phyloP scores from a whole-genome alignment of 2,888 invertebrate species.

The Norana najaformis region DNA sequence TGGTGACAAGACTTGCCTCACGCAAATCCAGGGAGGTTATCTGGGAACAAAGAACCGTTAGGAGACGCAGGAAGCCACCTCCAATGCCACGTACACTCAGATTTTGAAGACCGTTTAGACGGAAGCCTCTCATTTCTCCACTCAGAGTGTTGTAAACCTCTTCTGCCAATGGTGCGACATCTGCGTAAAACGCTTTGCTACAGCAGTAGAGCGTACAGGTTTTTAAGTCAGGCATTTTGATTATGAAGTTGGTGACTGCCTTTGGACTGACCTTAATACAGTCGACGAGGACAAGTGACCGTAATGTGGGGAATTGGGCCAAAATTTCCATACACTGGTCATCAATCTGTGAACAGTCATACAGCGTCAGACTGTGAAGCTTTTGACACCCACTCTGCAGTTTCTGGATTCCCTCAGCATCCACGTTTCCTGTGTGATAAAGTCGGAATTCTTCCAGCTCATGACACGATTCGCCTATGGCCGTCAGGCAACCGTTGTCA shows the following conservation, averaged over 20 bases:
- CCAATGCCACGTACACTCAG: conserved; percentile 39
- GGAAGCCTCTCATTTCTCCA: conserved; percentile 31
- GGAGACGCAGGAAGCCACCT: conserved; percentile 39
- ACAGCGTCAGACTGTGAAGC: conserved; percentile 29
- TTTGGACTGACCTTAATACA: conserved; percentile 33
- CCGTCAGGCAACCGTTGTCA: conserved; percentile 10
- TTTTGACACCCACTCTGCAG: background rate
- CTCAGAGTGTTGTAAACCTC: conserved; percentile 36
- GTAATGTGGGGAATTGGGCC: conserved; percentile 31
- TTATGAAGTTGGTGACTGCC: conserved; percentile 29
- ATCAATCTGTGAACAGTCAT: conserved; percentile 28
- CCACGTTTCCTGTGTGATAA: background rate
- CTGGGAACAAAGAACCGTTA: conserved; percentile 42
- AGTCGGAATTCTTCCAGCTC: conserved; percentile 19
- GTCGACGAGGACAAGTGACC: conserved; percentile 37
- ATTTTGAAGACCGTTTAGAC: conserved; percentile 35
- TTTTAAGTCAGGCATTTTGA: conserved; percentile 24
- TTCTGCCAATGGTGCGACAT: conserved; percentile 35
- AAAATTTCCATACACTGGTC: conserved; percentile 32
- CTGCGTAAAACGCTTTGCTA: conserved; percentile 31
- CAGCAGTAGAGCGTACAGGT: conserved; percentile 29
- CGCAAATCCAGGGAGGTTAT: conserved; percentile 36
- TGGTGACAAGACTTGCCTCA: conserved; percentile 1
- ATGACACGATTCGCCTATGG: conserved; percentile 19
- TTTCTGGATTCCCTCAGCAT: background rate